phyloP scores from a whole-genome alignment of 2,888 invertebrate genomes.

The Conistra vaccinii region DNA sequence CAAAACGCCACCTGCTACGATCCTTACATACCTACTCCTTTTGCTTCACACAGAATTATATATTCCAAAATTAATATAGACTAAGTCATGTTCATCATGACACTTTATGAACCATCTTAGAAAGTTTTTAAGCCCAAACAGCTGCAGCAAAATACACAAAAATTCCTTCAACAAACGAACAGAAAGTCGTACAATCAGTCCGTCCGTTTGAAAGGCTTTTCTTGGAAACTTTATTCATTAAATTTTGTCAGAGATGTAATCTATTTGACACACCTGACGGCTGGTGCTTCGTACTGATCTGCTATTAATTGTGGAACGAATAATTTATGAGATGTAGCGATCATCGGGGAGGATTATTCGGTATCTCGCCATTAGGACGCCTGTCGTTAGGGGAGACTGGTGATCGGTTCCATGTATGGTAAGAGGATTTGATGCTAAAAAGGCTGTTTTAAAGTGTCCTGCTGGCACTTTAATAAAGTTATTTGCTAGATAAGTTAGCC shows the following conservation, averaged over 20 bases:
- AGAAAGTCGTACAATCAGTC: constrained; percentile 35
- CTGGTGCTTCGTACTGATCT: constrained; percentile 68
- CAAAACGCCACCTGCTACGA: neutral
- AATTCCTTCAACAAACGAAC: constrained; percentile 22
- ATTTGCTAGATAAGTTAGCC: neutral
- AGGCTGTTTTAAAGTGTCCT: neutral
- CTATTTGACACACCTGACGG: constrained; percentile 78
- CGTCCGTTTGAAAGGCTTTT: constrained; percentile 58
- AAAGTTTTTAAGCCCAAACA: neutral
- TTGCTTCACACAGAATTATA: no score
- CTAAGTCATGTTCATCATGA: neutral
- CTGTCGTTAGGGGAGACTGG: constrained; percentile 70
- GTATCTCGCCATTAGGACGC: constrained; percentile 80
- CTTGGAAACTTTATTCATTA: constrained; percentile 78
- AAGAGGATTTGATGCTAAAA: constrained; percentile 41
- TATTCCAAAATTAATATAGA: no score
- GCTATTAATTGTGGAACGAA: constrained; percentile 79
- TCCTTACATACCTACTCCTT: no score
- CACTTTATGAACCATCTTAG: neutral
- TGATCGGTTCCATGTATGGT: constrained; percentile 28
- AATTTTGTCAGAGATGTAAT: constrained; percentile 75
- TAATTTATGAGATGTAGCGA: constrained; percentile 83
- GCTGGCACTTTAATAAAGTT: neutral
- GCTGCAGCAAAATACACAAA: constrained; percentile 26
- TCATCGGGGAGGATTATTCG: constrained; percentile 82